Conservation (phyloP, 2,797 vertebrate species). For the Sebastiscus albofasciatus region DNA sequence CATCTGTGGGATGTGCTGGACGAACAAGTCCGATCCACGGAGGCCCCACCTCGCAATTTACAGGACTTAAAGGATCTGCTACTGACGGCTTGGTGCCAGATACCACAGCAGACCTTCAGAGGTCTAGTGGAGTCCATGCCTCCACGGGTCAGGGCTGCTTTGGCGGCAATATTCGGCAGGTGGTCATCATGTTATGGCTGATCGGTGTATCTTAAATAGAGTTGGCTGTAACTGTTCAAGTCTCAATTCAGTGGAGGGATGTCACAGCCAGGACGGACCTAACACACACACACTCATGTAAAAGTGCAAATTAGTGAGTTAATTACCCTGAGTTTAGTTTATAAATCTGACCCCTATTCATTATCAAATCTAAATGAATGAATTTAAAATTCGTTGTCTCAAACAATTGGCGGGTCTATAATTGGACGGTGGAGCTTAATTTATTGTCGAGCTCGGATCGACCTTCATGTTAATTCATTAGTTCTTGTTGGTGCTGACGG, state of each 20-base stretch:
- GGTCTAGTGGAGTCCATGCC: too few relatives aligned
- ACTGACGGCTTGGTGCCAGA: too few relatives aligned
- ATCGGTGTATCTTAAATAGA: too few relatives aligned
- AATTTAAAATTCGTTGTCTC: slow-evolving; percentile 37
- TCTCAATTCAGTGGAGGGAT: background rate
- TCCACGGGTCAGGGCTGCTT: too few relatives aligned
- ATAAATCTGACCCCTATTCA: background rate
- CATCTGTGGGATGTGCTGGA: too few relatives aligned
- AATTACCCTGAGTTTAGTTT: slow-evolving; percentile 6
- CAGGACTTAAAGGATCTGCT: too few relatives aligned
- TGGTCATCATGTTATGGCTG: too few relatives aligned
- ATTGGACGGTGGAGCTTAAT: slow-evolving; percentile 22
- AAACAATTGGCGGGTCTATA: slow-evolving; percentile 34
- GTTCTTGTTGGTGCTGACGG: slow-evolving; percentile 6
- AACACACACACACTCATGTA: background rate
- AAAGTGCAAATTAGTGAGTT: slow-evolving; percentile 9
- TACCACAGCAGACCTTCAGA: too few relatives aligned
- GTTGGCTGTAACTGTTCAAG: background rate
- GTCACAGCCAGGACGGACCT: background rate
- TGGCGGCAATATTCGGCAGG: too few relatives aligned
- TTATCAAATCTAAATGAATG: slow-evolving; percentile 20
- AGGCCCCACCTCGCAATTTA: too few relatives aligned
- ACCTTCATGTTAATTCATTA: slow-evolving; percentile 52
- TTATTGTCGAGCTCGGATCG: slow-evolving; percentile 36
- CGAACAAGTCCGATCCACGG: too few relatives aligned